Percentiles rank a stretch among this genome's conserved stretches.
Evolutionary conservation across 2,797 vertebrate species (phyloP).

Genomic region (Paedocypris micromegethes): DNA sequence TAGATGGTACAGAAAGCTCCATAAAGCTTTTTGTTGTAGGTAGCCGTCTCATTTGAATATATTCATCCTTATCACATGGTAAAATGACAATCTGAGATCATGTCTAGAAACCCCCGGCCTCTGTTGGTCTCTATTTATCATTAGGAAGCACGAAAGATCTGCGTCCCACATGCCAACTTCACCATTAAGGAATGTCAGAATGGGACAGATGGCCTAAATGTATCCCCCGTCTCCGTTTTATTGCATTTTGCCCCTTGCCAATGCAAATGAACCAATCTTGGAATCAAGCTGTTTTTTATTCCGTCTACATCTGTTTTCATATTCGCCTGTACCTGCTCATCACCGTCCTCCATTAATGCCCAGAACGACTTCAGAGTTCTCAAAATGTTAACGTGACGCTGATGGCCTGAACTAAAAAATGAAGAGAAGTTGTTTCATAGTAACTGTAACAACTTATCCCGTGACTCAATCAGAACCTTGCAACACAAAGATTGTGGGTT

Average conservation of each 20-base stretch:
- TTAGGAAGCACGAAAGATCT: slow-evolving; percentile 76
- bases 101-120: slow-evolving; percentile 12
- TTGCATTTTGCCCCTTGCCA: slow-evolving; percentile 70
- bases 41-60: slow-evolving; percentile 11
- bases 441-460: no score
- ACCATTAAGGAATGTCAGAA: slow-evolving; percentile 71
- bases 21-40: no score
- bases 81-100: slow-evolving; percentile 9
- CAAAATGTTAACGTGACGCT: neutral
- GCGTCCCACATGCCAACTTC: slow-evolving; percentile 65
- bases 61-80: slow-evolving; percentile 7
- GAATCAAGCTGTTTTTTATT: slow-evolving; percentile 64
- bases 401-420: neutral
- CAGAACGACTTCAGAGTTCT: neutral
- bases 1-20: slow-evolving; percentile 40
- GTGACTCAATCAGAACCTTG: no score
- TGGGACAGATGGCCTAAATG: slow-evolving; percentile 87
- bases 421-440: no score
- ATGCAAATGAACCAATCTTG: slow-evolving; percentile 75
- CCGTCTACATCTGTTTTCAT: slow-evolving; percentile 56
- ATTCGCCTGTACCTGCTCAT: slow-evolving; percentile 34
- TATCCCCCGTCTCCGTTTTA: slow-evolving; percentile 82
- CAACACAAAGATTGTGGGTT: no score
- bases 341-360: slow-evolving; percentile 19
- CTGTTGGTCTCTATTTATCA: slow-evolving; percentile 55